Evolutionary conservation across 2,888 invertebrate species (phyloP), one percentile per base, ranked within the genome.

Genomic region (Cetonia aurata): DNA sequence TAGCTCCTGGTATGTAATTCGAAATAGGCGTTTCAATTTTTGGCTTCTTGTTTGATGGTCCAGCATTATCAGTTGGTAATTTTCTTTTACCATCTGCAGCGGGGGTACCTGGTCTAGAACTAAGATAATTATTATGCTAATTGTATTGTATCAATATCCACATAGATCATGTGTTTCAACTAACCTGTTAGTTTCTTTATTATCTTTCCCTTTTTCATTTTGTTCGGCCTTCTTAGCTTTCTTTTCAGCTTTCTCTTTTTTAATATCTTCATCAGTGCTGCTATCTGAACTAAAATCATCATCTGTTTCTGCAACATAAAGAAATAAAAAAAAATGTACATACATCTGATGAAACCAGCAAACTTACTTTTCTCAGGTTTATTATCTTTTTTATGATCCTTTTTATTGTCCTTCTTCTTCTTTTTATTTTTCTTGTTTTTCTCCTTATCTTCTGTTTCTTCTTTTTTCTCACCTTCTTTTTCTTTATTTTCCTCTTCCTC

Each of bases 251-350:
- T 88, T 88, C 75, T 89, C 87, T 70, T 86, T 86, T 71, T 92
- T 91, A n/a, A 87, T 86, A 78, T 92, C 92, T 0, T 93, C 92
- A 81, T 93, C 90, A 9, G 88, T 88, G 74, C 88, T 89, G 74
- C 89, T 89, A 73, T 90, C 93, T 0, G 92, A 92, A 82, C 92
- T 92, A 72, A 91, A 89, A 76, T 91, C 92, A 77, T 90, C 91
- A 62, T 91, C 90, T 1, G 91, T 88, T 48, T 91, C 92, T 87
- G 81, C 19, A 83, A 80, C 71, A 74, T 53, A 74, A 75, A 31
- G 4, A 19, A 66, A 37, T 41, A 41, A 66, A 13, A 52, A 66
- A 25, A 1, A 25, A 25, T 25, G 25, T 25, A 4, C 25, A 25
- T 25, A 56, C 41, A 56, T 13, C 10, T 25, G 44, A 46, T 46